Conservation (phyloP, 2,797 vertebrate genomes). For the Melanotaenia pygmaea region DNA sequence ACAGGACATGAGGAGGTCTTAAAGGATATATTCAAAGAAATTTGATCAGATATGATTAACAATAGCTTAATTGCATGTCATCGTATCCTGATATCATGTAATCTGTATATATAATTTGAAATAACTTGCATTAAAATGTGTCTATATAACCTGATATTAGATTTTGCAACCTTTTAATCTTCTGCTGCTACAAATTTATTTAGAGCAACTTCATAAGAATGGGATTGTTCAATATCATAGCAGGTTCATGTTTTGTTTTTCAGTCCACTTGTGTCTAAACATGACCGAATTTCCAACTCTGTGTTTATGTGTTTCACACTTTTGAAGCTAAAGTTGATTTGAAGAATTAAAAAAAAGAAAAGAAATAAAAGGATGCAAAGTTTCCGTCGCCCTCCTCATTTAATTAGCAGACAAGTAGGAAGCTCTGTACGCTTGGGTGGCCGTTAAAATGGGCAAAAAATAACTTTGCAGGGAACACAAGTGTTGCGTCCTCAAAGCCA, state of each 20-base stretch:
- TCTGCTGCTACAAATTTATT: background rate
- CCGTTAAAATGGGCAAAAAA: slow-evolving; percentile 73
- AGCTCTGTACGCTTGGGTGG: slow-evolving; percentile 77
- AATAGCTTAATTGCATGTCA: background rate
- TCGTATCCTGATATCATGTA: background rate
- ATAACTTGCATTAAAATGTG: background rate
- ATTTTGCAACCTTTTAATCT: background rate
- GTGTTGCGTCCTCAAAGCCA: slow-evolving; percentile 70
- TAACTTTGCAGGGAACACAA: slow-evolving; percentile 65
- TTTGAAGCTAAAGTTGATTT: slow-evolving; percentile 58
- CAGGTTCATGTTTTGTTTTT: slow-evolving; percentile 36
- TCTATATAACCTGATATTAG: background rate
- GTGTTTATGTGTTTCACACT: slow-evolving; percentile 59
- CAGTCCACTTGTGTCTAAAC: slow-evolving; percentile 35
- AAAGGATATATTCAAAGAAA: background rate
- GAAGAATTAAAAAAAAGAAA: slow-evolving; percentile 45
- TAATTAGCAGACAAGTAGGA: slow-evolving; percentile 79
- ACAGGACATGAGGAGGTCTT: background rate
- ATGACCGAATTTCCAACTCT: slow-evolving; percentile 25
- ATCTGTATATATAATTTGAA: background rate
- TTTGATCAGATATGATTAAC: background rate
- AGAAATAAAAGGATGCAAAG: slow-evolving; percentile 73
- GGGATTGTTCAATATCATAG: background rate
- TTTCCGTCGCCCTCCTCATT: slow-evolving; percentile 71
- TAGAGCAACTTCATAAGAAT: background rate